These are phyloP conservation scores for Xiphias gladius DNA, from an alignment of 2,113 vertebrate species.

Conservation along the genomic window DNA sequence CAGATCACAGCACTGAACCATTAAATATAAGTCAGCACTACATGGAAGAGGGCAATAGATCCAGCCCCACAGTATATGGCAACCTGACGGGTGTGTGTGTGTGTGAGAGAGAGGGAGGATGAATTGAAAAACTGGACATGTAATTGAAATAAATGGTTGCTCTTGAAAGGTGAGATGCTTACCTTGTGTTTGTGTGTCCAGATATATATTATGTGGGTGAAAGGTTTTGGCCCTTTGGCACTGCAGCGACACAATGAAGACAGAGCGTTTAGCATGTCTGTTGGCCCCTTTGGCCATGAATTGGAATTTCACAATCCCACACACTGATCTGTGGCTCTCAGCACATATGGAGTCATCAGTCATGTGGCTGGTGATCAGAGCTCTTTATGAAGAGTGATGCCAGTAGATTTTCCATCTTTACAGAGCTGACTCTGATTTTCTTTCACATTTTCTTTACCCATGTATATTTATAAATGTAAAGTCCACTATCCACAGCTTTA, in stretches of 20 bases:
- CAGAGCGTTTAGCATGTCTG: conserved; percentile 28
- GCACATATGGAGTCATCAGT: conserved; percentile 45
- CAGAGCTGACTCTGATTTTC: neutral
- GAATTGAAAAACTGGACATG: conserved; percentile 16
- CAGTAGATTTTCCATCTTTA: neutral
- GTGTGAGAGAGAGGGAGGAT: neutral
- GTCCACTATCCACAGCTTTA: neutral
- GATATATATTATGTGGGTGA: conserved; percentile 19
- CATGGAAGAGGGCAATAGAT: conserved; percentile 6
- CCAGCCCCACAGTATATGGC: neutral
- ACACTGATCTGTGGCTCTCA: conserved; percentile 21
- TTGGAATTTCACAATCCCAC: conserved; percentile 26
- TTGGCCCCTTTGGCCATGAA: conserved; percentile 7
- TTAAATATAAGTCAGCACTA: neutral
- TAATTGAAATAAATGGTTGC: conserved; percentile 62
- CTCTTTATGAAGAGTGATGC: conserved; percentile 30
- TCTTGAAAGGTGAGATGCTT: conserved; percentile 22
- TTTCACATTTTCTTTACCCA: neutral
- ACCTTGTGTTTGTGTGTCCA: conserved; percentile 14
- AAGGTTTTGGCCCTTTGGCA: conserved; percentile 16
- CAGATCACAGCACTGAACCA: no score
- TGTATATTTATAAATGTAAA: neutral
- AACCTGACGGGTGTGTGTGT: neutral
- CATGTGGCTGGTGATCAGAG: conserved; percentile 28
- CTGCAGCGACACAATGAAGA: conserved; percentile 35